phyloP scores from a whole-genome alignment of 2,113 vertebrate genomes.

The Alces alces region DNA sequence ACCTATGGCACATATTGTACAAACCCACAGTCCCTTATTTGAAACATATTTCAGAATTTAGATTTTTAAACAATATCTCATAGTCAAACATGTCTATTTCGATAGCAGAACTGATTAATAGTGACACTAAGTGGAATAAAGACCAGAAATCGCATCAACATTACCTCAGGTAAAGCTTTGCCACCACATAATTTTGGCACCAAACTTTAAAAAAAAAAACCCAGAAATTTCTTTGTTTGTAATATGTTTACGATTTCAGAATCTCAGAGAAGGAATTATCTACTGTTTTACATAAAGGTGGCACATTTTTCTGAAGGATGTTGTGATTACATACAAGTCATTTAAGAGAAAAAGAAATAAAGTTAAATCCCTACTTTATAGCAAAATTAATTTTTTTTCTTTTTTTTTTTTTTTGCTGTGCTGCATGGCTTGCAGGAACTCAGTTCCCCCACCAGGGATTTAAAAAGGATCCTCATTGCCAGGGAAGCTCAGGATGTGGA shows the following conservation, averaged over 20 bases:
- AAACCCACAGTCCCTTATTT: background rate
- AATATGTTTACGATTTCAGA: background rate
- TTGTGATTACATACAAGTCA: background rate
- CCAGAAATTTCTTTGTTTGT: background rate
- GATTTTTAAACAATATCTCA: background rate
- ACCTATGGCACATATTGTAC: background rate
- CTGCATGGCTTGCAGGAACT: background rate
- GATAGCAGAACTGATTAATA: background rate
- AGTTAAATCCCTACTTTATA: conserved; percentile 17
- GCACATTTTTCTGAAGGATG: background rate
- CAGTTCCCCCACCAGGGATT: background rate
- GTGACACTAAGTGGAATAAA: background rate
- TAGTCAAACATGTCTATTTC: background rate
- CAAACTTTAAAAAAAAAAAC: background rate
- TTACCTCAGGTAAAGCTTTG: background rate
- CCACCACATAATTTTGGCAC: background rate
- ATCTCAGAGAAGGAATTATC: background rate
- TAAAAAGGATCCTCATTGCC: background rate
- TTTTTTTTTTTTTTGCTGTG: background rate
- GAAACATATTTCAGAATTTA: conserved; percentile 12
- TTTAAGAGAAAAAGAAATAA: background rate
- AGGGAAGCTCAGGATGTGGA: background rate
- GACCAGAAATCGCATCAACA: background rate
- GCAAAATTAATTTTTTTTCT: background rate
- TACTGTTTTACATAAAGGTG: background rate